phyloP scores from a whole-genome alignment of 2,113 vertebrate genomes.

The Halcyon senegalensis region DNA sequence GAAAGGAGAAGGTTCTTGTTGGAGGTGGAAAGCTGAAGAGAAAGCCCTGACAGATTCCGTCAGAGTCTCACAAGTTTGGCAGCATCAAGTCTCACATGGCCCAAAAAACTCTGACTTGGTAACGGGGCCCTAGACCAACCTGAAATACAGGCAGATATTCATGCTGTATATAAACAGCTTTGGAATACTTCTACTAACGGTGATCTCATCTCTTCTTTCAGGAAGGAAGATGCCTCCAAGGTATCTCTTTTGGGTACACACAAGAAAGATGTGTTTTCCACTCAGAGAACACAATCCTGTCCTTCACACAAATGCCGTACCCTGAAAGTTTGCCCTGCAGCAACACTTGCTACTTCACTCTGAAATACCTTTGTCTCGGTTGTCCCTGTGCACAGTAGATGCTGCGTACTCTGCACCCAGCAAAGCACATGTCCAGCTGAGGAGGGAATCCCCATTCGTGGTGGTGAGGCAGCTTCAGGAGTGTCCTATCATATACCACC shows the following conservation, averaged over 20 bases:
- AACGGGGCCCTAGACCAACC: neutral
- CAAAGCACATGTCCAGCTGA: rapidly evolving
- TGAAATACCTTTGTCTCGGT: neutral
- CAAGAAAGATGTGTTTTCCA: neutral
- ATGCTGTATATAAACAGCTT: neutral
- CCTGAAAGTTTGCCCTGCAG: neutral
- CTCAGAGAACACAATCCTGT: neutral
- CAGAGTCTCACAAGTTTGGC: neutral
- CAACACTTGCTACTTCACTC: neutral
- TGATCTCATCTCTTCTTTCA: neutral
- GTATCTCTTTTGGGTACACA: neutral
- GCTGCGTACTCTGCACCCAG: neutral
- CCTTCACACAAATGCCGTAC: neutral
- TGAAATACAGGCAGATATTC: neutral
- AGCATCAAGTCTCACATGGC: neutral
- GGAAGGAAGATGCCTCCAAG: neutral
- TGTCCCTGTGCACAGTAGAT: neutral
- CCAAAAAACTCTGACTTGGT: neutral
- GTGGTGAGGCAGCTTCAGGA: neutral
- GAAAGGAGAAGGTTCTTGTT: neutral
- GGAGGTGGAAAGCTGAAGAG: neutral
- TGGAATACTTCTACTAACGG: neutral
- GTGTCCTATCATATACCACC: neutral
- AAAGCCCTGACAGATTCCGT: neutral
- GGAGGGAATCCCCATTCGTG: neutral